phyloP scores from a whole-genome alignment of 2,797 vertebrate genomes.

The Chromis chromis region DNA sequence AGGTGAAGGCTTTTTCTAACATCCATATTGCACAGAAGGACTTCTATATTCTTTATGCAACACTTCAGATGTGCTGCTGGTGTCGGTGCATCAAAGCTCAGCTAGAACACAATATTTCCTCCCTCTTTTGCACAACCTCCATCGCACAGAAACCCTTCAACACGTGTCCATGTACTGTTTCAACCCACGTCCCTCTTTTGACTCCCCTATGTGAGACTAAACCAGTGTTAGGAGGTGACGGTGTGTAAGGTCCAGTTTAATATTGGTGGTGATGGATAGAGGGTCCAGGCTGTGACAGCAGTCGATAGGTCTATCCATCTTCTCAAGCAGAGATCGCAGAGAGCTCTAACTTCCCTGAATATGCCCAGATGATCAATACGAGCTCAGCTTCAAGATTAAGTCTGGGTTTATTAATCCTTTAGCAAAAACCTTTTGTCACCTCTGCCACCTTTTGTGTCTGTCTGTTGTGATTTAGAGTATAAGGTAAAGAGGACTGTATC shows the following conservation, averaged over 20 bases:
- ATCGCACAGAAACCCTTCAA: constrained; percentile 19
- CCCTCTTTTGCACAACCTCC: neutral
- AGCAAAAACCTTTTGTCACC: constrained; percentile 23
- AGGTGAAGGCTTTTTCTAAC: neutral
- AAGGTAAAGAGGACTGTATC: constrained; percentile 32
- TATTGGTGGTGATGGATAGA: constrained; percentile 46
- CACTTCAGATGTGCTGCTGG: constrained; percentile 41
- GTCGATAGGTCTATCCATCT: constrained; percentile 51
- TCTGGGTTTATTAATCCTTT: constrained; percentile 48
- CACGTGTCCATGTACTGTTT: constrained; percentile 44
- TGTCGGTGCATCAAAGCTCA: constrained; percentile 53
- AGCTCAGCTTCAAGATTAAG: constrained; percentile 40
- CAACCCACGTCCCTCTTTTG: constrained; percentile 5
- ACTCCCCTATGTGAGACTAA: neutral
- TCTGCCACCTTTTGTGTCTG: constrained; percentile 24
- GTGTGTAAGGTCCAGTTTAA: constrained; percentile 22
- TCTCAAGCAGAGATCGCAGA: constrained; percentile 13
- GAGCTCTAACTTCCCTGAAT: constrained; percentile 23
- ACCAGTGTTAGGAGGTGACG: constrained; percentile 19
- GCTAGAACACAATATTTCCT: constrained; percentile 46
- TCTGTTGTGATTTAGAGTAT: constrained; percentile 36
- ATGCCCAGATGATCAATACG: constrained; percentile 48
- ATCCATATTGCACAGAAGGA: neutral
- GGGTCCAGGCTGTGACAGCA: constrained; percentile 23
- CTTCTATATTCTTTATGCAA: too few species aligned